These are phyloP conservation scores for Lycophotia porphyrea DNA, from an alignment of 2,888 invertebrate genomes.

Conservation along the genomic window DNA sequence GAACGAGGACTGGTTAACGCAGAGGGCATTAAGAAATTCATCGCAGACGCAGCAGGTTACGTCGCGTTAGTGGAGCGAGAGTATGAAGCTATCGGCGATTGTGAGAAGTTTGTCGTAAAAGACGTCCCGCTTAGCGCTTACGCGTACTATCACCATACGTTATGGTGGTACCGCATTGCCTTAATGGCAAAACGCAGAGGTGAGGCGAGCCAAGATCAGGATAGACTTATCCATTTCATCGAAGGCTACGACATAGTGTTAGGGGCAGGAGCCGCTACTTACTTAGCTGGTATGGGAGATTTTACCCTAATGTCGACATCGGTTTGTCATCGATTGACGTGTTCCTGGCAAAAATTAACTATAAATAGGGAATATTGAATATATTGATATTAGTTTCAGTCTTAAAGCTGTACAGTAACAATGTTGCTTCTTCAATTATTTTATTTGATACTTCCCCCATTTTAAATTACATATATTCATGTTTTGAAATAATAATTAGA, in stretches of 20 bases:
- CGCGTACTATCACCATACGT: neutral
- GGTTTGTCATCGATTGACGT: too few species aligned
- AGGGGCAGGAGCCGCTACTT: slow-evolving; percentile 6
- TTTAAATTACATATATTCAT: too few species aligned
- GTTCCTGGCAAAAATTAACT: too few species aligned
- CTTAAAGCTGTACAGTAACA: too few species aligned
- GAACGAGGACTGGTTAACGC: too few species aligned
- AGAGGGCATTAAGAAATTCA: too few species aligned
- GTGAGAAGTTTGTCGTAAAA: slow-evolving; percentile 9
- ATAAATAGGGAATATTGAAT: too few species aligned
- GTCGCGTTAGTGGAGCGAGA: neutral
- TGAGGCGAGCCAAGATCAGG: neutral
- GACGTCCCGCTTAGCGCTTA: neutral
- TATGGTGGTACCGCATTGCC: slow-evolving; percentile 12
- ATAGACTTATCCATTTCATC: slow-evolving; percentile 2
- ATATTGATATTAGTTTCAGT: too few species aligned
- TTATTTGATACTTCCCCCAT: too few species aligned
- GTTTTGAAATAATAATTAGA: too few species aligned
- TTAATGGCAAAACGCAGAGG: neutral
- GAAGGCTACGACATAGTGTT: slow-evolving; percentile 6
- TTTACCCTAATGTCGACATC: too few species aligned
- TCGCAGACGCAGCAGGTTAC: slow-evolving; percentile 11
- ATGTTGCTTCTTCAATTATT: too few species aligned
- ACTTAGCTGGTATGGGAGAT: slow-evolving; percentile 8
- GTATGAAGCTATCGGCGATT: slow-evolving; percentile 1